phyloP scores from a whole-genome alignment of 2,797 vertebrate species.

The Thamnophis elegans region DNA sequence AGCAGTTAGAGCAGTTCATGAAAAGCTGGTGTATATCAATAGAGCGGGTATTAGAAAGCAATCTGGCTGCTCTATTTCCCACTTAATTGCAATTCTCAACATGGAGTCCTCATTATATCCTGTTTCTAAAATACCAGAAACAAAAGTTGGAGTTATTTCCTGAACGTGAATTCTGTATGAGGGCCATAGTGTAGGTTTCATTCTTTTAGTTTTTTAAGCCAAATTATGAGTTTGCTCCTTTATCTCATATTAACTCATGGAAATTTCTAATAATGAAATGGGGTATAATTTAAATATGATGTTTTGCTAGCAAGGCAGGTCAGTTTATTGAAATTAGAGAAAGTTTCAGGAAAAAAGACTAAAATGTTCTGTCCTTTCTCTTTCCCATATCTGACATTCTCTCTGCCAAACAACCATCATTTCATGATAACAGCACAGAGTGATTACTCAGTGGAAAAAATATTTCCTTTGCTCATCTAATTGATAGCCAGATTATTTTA shows the following conservation, averaged over 20 bases:
- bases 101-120: not conserved
- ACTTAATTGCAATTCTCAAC: not conserved
- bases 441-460: not conserved
- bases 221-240: not conserved
- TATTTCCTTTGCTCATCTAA: not conserved
- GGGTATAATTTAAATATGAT: not conserved
- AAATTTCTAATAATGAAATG: not conserved
- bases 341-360: not conserved
- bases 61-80: not conserved
- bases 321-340: not conserved
- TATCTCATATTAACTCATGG: not conserved
- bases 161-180: not conserved
- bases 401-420: not conserved
- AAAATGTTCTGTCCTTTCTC: not conserved
- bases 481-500: not conserved
- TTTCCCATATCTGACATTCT: not conserved
- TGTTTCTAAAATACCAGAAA: not conserved
- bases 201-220: not conserved
- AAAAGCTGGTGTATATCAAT: not conserved
- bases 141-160: not conserved
- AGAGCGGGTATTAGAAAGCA: not conserved
- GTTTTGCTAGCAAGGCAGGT: not conserved
- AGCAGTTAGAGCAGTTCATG: not conserved
- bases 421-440: not conserved
- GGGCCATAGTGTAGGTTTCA: not conserved